Evolutionary conservation across 2,113 vertebrate genomes (phyloP).

Genomic region (Coracopsis vasa): DNA sequence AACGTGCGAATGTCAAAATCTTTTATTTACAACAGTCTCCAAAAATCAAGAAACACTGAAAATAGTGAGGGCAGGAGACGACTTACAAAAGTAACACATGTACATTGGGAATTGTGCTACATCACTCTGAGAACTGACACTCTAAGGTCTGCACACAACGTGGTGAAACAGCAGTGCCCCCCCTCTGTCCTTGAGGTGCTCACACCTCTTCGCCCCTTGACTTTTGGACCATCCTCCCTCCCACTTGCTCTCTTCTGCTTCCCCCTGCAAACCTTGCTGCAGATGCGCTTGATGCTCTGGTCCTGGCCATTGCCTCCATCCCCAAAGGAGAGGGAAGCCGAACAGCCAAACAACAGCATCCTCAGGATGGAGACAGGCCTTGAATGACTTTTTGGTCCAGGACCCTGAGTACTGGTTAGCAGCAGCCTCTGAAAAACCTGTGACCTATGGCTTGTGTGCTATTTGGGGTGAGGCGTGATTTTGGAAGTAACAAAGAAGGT

Average conservation of each 20-base stretch:
- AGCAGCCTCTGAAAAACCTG: neutral
- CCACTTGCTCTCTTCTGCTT: neutral
- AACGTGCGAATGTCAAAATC: conserved; percentile 54
- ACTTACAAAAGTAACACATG: conserved; percentile 26
- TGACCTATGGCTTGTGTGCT: neutral
- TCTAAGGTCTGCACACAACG: neutral
- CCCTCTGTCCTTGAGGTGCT: neutral
- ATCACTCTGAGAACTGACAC: conserved; percentile 30
- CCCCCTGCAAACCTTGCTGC: neutral
- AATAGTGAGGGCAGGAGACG: conserved; percentile 41
- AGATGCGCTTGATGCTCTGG: neutral
- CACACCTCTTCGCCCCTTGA: neutral
- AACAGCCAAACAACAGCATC: neutral
- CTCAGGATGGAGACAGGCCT: neutral
- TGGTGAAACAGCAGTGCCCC: neutral
- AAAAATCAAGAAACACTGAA: conserved; percentile 50
- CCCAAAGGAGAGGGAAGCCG: neutral
- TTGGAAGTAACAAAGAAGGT: neutral
- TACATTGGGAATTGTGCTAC: conserved; percentile 58
- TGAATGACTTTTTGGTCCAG: neutral
- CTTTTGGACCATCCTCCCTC: neutral
- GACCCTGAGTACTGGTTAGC: neutral
- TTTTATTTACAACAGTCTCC: conserved; percentile 70
- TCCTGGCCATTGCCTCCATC: neutral
- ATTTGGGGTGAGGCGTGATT: neutral